A percentile compares a stretch with the other conserved stretches of the same genome.
Conservation (phyloP, 2,888 invertebrate genomes). For the Falcaria lacertinaria region DNA sequence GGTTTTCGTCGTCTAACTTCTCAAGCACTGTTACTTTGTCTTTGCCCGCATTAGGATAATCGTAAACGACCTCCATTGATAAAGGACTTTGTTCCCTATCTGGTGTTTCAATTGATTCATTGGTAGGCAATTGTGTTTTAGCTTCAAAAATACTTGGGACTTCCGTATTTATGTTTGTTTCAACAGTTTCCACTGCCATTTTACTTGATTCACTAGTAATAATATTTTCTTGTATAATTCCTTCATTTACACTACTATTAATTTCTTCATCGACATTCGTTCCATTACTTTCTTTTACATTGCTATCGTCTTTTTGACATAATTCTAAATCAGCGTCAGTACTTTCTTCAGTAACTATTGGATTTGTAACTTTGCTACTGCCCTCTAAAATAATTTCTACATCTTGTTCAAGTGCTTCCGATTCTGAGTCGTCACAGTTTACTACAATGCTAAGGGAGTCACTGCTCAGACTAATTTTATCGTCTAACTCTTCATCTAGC, state of each 20-base stretch:
- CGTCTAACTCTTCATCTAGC: constrained; percentile 30
- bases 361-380: background rate
- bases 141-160: constrained; percentile 37
- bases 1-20: constrained; percentile 53
- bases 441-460: constrained; percentile 47
- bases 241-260: constrained; percentile 1
- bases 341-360: constrained; percentile 10
- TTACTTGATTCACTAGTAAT: background rate
- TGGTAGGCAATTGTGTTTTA: constrained; percentile 44
- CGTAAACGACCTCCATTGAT: constrained; percentile 56
- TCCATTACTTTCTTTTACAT: background rate
- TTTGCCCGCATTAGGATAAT: constrained; percentile 37
- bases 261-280: constrained; percentile 4
- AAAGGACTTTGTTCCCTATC: constrained; percentile 40
- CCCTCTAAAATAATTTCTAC: constrained; percentile 8
- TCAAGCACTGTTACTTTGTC: constrained; percentile 45
- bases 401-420: constrained; percentile 19
- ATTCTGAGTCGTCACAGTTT: constrained; percentile 38
- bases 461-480: constrained; percentile 60
- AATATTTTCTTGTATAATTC: background rate
- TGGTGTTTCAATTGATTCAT: constrained; percentile 33
- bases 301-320: background rate
- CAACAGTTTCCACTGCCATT: background rate
- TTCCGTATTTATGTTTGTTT: constrained; percentile 5
- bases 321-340: constrained; percentile 13